Percentiles rank a stretch among this genome's conserved stretches.
Evolutionary conservation across 2,888 invertebrate species (phyloP).

Genomic region (Mimachlamys varia): DNA sequence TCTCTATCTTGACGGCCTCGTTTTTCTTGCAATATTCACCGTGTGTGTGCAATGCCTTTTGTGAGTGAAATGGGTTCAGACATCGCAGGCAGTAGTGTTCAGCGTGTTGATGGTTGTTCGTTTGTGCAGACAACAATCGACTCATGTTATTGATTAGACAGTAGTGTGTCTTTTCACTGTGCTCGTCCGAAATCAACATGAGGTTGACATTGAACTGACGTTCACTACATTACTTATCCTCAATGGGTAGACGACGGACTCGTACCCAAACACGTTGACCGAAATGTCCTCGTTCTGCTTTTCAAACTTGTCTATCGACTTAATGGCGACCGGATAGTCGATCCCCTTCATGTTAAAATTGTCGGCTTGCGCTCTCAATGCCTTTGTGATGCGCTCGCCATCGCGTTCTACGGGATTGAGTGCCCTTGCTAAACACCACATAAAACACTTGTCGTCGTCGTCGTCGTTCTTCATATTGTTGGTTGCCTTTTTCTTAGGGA

Average conservation of each 20-base stretch:
- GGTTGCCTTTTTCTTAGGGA: not conserved
- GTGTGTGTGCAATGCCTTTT: constrained; percentile 2
- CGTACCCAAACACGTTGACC: constrained; percentile 45
- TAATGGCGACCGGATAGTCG: not conserved
- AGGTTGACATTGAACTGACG: not conserved
- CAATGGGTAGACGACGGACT: constrained; percentile 47
- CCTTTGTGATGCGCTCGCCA: not conserved
- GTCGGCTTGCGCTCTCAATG: not conserved
- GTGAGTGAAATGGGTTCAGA: not conserved
- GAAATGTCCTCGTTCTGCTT: constrained; percentile 2
- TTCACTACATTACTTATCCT: constrained; percentile 3
- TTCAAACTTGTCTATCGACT: constrained; percentile 3
- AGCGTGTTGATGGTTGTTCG: not conserved
- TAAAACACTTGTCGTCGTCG: constrained; percentile 37
- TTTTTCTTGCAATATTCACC: not conserved
- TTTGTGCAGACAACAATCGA: not conserved
- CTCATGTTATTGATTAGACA: constrained; percentile 31
- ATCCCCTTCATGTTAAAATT: constrained; percentile 14
- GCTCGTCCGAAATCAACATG: not conserved
- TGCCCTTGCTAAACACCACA: not conserved
- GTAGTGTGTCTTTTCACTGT: constrained; percentile 13
- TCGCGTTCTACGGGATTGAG: not conserved
- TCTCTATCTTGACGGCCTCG: constrained; percentile 4
- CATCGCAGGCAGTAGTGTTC: constrained; percentile 38
- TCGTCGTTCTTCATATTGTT: constrained; percentile 8